These are phyloP conservation scores for Labeo catla DNA, from an alignment of 2,113 vertebrate species.

Conservation along the genomic window DNA sequence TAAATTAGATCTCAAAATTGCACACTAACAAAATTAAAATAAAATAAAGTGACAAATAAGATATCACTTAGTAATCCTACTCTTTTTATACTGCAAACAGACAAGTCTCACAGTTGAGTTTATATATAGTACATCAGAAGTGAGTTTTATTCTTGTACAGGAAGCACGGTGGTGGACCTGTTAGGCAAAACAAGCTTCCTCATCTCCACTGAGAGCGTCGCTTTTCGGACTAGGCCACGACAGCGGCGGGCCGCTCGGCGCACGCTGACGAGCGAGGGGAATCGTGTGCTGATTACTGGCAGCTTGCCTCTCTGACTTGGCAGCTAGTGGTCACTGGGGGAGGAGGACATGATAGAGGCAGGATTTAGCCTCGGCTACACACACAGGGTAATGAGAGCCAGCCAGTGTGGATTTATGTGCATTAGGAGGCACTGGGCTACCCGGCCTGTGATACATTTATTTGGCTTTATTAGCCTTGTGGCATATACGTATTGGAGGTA, in stretches of 20 bases:
- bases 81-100: not conserved
- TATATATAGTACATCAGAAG: slow-evolving; percentile 52
- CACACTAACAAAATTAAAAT: too few species aligned
- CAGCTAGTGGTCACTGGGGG: slow-evolving; percentile 69
- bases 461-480: slow-evolving; percentile 76
- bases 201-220: slow-evolving; percentile 61
- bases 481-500: slow-evolving; percentile 77
- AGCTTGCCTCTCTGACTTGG: slow-evolving; percentile 78
- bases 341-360: slow-evolving; percentile 60
- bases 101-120: not conserved
- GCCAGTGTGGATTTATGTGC: slow-evolving; percentile 58
- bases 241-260: slow-evolving; percentile 63
- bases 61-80: not conserved
- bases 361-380: slow-evolving; percentile 57
- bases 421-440: slow-evolving; percentile 53
- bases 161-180: slow-evolving; percentile 50
- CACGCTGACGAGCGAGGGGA: slow-evolving; percentile 75
- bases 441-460: slow-evolving; percentile 72
- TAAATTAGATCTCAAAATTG: too few species aligned
- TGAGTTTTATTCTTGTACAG: slow-evolving; percentile 24
- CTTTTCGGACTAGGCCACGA: slow-evolving; percentile 45
- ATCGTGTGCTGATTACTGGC: slow-evolving; percentile 76
- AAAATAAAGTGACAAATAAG: not conserved
- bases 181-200: slow-evolving; percentile 75
- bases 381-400: slow-evolving; percentile 57